Base-by-base conservation (phyloP, 2,888 invertebrate genomes). In the Smittia sp. region DNA sequence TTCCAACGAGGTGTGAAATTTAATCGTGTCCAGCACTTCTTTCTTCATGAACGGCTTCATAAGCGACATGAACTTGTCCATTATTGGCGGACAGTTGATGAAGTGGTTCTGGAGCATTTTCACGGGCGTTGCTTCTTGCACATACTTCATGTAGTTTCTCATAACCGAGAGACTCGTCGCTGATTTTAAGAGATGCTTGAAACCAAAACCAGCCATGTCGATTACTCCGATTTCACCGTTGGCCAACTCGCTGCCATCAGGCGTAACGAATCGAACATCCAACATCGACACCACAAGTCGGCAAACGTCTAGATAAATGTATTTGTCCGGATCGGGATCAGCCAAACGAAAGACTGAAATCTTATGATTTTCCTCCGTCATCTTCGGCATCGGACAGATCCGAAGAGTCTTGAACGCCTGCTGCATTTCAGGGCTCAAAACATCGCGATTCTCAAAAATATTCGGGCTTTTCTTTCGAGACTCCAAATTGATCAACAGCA, bases 361-460 rank as follows among this genome's bases (percentile, higher is more conserved):
- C 79, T 87, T 88, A 79, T 88, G 87, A 78, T 89, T 89, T 76
- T 89, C 86, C 75, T 86, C 85, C 1, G 90, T 89, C 75, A 86
- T 83, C 75, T 86, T 86, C 0, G 90, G 90, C 65, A 90, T 81
- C 0, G 90, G 89, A 41, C 6, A 66, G 39, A 67, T 7, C 15
- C 32, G 63, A 25, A 62, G 15, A 9, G 72, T 72, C 9, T 62
- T 58, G 9, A 72, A 0, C 1, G 85, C 82, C 52, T 85, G 82
- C 77, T 83, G 82, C 22, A 88, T 84, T 76, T 84, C 84, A 0
- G 82, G 81, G 0, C 85, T 79, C 76, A 83, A 81, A 0, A 88
- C 87, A 77, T 88, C 87, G 20, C 89, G 80, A 70, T 86, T 85
- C 74, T 82, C 82, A 80, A 88, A 89, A 75, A 89, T 82, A 77